Evolutionary conservation across 1,140 invertebrate genomes (phyloP).

Genomic region (Polypedilum pembai): DNA sequence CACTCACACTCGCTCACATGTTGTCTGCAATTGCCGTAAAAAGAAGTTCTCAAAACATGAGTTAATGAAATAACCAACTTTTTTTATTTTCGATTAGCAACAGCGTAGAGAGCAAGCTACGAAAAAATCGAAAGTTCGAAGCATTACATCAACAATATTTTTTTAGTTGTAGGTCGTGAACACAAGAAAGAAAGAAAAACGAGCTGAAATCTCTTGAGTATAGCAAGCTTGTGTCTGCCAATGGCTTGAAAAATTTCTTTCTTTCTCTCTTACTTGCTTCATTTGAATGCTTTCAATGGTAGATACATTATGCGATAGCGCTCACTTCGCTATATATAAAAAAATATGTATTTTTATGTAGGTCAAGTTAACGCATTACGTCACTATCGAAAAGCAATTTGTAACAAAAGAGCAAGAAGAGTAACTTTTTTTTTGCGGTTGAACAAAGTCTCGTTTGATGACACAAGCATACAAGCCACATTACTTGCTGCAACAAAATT

Average conservation of each 20-base stretch:
- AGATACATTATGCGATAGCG: not conserved
- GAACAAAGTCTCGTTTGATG: not conserved
- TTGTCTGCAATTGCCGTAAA: not conserved
- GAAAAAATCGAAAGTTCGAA: slow-evolving; percentile 16
- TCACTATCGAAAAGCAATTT: slow-evolving; percentile 21
- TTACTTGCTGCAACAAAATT: not conserved
- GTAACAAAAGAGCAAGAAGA: slow-evolving; percentile 9
- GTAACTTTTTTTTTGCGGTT: not conserved
- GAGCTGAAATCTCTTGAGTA: too few species aligned
- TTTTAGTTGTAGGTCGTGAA: slow-evolving; percentile 24
- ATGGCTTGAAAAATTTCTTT: not conserved
- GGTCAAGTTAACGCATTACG: slow-evolving; percentile 2
- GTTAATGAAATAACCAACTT: slow-evolving; percentile 13
- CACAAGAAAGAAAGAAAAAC: not conserved
- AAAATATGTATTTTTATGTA: not conserved
- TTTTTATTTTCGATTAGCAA: not conserved
- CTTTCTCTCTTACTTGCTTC: not conserved
- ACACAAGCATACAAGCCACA: not conserved
- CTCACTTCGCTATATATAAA: not conserved
- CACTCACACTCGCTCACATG: not conserved
- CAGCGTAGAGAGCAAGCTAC: not conserved
- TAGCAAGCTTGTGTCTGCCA: too few species aligned
- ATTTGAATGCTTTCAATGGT: slow-evolving; percentile 20
- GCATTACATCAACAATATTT: slow-evolving; percentile 27
- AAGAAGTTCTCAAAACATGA: not conserved